phyloP scores from a whole-genome alignment of 2,888 invertebrate genomes.

The Tetragnatha montana region DNA sequence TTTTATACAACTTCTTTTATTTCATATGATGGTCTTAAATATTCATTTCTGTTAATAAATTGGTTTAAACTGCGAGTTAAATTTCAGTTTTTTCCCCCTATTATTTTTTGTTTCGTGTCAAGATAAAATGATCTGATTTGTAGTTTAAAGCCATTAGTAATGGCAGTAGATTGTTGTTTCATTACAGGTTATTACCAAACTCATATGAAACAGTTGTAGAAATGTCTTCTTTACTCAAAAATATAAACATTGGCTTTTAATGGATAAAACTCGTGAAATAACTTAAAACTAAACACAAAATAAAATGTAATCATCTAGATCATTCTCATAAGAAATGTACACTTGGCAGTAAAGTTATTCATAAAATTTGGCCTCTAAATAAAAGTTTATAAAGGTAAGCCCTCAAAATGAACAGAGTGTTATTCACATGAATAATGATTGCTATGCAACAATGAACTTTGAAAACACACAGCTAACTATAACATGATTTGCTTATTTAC shows the following conservation, averaged over 20 bases:
- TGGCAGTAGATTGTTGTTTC: too few relatives aligned
- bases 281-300: background rate
- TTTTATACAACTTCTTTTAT: background rate
- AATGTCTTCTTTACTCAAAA: background rate
- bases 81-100: too few relatives aligned
- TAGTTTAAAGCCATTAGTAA: too few relatives aligned
- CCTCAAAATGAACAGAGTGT: background rate
- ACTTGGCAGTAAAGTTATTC: background rate
- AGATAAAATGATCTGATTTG: too few relatives aligned
- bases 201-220: background rate
- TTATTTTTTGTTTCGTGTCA: too few relatives aligned
- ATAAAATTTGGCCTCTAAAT: background rate
- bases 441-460: background rate
- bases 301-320: background rate
- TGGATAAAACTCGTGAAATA: background rate
- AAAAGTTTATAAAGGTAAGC: background rate
- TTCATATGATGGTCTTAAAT: too few relatives aligned
- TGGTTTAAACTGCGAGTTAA: too few relatives aligned
- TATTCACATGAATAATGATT: background rate
- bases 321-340: background rate
- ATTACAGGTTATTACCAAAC: too few relatives aligned
- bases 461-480: slow-evolving; percentile 11
- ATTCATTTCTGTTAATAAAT: too few relatives aligned
- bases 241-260: background rate
- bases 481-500: slow-evolving; percentile 16